Evolutionary conservation across 2,888 invertebrate species (phyloP), one percentile per base, ranked within the genome.

Genomic region (Lasioglossum lativentre): DNA sequence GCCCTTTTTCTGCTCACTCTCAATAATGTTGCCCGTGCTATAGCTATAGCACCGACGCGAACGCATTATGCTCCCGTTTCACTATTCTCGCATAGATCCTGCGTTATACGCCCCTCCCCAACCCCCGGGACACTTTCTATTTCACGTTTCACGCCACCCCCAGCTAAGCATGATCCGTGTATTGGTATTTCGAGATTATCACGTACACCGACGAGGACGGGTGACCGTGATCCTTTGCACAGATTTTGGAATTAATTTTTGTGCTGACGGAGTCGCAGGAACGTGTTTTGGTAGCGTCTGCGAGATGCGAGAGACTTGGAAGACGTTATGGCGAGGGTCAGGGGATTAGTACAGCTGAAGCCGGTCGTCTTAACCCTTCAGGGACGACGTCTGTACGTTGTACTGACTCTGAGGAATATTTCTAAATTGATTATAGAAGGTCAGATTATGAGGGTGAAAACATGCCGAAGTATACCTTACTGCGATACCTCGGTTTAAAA

Each of bases 1-100:
- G 42, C 63, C 82, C 76, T 82, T 66, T 66, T 66, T 86, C 66
- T 73, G 77, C 78, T 76, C 47, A 75, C 40, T 47, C 76, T 56
- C 77, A 52, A 80, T 75, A 76, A 63, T 73, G 68, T 38, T 56
- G 84, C 83, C 45, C 59, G 19, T 12, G 16, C 70, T 70, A 30
- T 59, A 42, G 16, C 70, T 70, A 30, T 59, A 42, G 47, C 34
- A 74, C 70, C 63, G 63, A 30, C 19, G 42, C 45, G 72, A 52
- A 75, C 59, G 63, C 45, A 66, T 82, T 83, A 73, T 66, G 66
- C 30, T 47, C 63, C 38, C 14, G 45, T 56, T 34, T 42, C 14
- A 10, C 30, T 59, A 70, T 42, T 63, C 38, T 45, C n/a, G 52
- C 45, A n/a, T 71, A 42, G 27, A 81, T 56, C 27, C 30, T 56